Evolutionary conservation across 2,797 vertebrate genomes (phyloP), one percentile per base, ranked within the genome.

Genomic region (Hypotaenidia okinawae): DNA sequence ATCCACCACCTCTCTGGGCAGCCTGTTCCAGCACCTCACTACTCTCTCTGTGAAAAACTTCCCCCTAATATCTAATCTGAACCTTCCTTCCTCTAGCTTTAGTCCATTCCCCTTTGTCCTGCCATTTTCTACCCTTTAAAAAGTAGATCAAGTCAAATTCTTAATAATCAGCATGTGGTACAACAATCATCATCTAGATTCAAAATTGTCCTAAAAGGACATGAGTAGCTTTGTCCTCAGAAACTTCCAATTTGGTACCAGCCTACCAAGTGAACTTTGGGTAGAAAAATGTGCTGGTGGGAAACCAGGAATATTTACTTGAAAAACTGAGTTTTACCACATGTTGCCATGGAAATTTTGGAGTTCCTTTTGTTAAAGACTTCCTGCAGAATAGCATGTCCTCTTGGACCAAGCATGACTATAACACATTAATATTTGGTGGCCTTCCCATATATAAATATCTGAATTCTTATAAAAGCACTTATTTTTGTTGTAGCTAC

Each of bases 201-300:
- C 30, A 41, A 69, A 51, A 47, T 68, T 30, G 33, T 16, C 28
- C 4, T 55, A 21, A 43, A 66, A 58, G 43, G 64, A 12, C 14
- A 16, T 6, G 4, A 52, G 2, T n/a, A 0, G 1, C 1, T 72
- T 11, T 24, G 21, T 47, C 39, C 9, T 87, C 5, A 4, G 17
- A 90, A 25, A 54, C 2, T 82, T 51, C 8, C 13, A 17, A 79
- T 55, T 49, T 39, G 6, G 3, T 64, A 58, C 6, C n/a, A 86
- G 33, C 7, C 11, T 39, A 59, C 9, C 12, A 59, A 30, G 5
- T 22, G 35, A 84, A 35, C 10, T 55, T 51, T 27, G 11, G 7
- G 6, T 28, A n/a, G 3, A 28, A 52, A 69, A 28, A 69, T 45
- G 69, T 80, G 5, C 28, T 76, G 4, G 3, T 37, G 19, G 23